Conservation (phyloP, 2,113 vertebrate species). For the Callipepla squamata region DNA sequence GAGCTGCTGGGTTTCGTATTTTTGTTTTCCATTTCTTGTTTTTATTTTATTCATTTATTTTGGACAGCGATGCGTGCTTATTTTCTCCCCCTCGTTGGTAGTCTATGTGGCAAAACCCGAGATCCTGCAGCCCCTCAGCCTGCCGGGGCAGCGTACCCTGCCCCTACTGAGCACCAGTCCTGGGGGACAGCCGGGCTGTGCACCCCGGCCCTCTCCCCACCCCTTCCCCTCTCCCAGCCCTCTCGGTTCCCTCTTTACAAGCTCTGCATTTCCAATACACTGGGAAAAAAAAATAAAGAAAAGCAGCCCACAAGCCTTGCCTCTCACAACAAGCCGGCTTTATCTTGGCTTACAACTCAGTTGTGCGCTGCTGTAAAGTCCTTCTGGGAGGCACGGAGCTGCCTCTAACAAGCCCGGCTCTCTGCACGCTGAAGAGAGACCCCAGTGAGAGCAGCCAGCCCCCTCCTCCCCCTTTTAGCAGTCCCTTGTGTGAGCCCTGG, state of each 20-base stretch:
- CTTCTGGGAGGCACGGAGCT: slow-evolving; percentile 46
- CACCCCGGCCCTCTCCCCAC: too few relatives aligned
- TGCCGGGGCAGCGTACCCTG: neutral
- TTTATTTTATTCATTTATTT: neutral
- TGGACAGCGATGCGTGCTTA: neutral
- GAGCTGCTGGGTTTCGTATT: neutral
- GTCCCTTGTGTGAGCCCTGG: slow-evolving; percentile 63
- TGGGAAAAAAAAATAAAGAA: slow-evolving; percentile 43
- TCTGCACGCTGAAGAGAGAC: slow-evolving; percentile 58
- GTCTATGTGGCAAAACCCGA: neutral
- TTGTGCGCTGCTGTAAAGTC: slow-evolving; percentile 55
- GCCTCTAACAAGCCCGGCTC: slow-evolving; percentile 34
- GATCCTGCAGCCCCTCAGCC: neutral
- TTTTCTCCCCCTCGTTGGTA: neutral
- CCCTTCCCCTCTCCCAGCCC: neutral
- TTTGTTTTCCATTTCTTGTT: neutral
- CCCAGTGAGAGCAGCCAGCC: slow-evolving; percentile 47
- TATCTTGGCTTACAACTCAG: slow-evolving; percentile 52
- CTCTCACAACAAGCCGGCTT: slow-evolving; percentile 51
- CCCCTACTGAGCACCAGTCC: neutral
- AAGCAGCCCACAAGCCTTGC: slow-evolving; percentile 46
- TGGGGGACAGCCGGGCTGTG: neutral
- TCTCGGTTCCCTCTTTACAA: slow-evolving; percentile 29
- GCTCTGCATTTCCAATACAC: slow-evolving; percentile 52
- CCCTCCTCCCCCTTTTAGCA: slow-evolving; percentile 27